Evolutionary conservation across 2,113 vertebrate genomes (phyloP).

Genomic region (Syngnathoides biaculeatus): DNA sequence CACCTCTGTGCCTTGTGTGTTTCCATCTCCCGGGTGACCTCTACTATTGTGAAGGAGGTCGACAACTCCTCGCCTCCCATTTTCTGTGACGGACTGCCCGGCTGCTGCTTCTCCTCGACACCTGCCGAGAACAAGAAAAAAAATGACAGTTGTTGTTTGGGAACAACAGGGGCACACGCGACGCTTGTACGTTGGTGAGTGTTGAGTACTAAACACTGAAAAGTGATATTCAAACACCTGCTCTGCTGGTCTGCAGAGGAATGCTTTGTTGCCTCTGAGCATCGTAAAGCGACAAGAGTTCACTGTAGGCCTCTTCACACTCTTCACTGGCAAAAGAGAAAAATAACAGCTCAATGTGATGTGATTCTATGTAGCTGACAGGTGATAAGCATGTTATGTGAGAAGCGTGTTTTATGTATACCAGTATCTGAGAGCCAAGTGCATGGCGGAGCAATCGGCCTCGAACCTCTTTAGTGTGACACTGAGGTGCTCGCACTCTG

Average conservation of each 20-base stretch:
- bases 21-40: slow-evolving; percentile 41
- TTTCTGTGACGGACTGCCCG: slow-evolving; percentile 27
- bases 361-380: slow-evolving; percentile 9
- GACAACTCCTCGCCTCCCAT: slow-evolving; percentile 56
- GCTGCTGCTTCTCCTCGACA: slow-evolving; percentile 15
- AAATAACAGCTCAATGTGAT: slow-evolving; percentile 21
- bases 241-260: slow-evolving; percentile 35
- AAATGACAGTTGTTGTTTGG: slow-evolving; percentile 1
- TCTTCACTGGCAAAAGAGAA: slow-evolving; percentile 75
- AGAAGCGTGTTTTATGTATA: slow-evolving; percentile 45
- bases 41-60: slow-evolving; percentile 63
- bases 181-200: not conserved
- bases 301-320: slow-evolving; percentile 76
- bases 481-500: slow-evolving; percentile 76
- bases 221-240: slow-evolving; percentile 50
- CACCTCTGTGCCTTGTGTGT: not conserved
- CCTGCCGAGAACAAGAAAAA: slow-evolving; percentile 40
- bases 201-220: slow-evolving; percentile 2
- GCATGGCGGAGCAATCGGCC: slow-evolving; percentile 77
- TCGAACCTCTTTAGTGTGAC: slow-evolving; percentile 75
- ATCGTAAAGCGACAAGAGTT: slow-evolving; percentile 71
- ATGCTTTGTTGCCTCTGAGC: slow-evolving; percentile 45
- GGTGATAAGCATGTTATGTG: not conserved
- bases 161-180: slow-evolving; percentile 2
- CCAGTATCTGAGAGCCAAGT: slow-evolving; percentile 81